These are phyloP conservation scores for Scleropages formosus DNA, from an alignment of 2,797 vertebrate species.

Conservation along the genomic window DNA sequence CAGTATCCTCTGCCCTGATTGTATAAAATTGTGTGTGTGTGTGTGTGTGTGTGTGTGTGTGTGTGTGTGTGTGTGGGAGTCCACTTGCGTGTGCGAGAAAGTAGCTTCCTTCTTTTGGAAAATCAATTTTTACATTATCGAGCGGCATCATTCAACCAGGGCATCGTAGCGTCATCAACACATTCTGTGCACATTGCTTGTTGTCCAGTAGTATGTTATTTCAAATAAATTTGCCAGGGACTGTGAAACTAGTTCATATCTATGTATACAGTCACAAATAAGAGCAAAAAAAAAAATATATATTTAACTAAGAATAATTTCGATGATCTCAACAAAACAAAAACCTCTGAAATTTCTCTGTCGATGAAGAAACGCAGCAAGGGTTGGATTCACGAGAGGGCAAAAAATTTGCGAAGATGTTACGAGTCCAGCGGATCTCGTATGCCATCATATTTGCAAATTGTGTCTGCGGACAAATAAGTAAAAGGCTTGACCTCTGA, in stretches of 20 bases:
- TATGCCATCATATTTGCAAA: neutral
- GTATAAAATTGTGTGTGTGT: neutral
- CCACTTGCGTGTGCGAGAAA: constrained; percentile 1
- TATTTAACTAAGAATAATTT: neutral
- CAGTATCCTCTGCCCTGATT: neutral
- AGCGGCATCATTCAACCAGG: constrained; percentile 18
- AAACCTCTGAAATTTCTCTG: constrained; percentile 1
- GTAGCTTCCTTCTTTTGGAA: constrained; percentile 13
- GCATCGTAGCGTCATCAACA: neutral
- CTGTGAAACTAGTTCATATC: constrained; percentile 9
- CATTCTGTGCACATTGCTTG: constrained; percentile 1
- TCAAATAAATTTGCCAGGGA: neutral
- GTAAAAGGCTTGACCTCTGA: too few relatives aligned
- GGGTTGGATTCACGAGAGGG: constrained; percentile 28
- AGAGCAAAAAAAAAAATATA: neutral
- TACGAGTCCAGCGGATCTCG: neutral
- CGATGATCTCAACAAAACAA: constrained; percentile 9
- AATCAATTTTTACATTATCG: neutral
- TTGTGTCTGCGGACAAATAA: neutral
- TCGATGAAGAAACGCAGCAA: neutral
- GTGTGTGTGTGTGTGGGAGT: neutral
- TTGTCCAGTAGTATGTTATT: neutral
- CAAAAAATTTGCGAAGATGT: too few relatives aligned
- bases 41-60: constrained; percentile 7
- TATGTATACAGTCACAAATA: neutral